Evolutionary conservation across 2,888 invertebrate species (phyloP).

Genomic region (Himalopsyche kuldschensis): DNA sequence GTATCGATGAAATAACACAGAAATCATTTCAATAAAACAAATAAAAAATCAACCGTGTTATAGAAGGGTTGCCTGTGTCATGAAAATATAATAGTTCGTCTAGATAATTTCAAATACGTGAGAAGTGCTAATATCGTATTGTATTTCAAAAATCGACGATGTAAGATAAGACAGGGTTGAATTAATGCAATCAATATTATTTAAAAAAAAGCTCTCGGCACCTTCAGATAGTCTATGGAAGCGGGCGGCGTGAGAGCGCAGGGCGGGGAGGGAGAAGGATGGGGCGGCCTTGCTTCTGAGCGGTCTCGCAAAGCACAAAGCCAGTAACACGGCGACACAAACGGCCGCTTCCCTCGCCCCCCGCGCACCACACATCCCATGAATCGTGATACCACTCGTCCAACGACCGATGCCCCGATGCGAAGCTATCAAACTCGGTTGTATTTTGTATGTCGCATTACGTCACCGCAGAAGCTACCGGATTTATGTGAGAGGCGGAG

Average conservation of each 20-base stretch:
- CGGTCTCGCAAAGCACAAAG: constrained; percentile 41
- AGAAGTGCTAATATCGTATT: too few relatives aligned
- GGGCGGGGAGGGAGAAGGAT: constrained; percentile 30
- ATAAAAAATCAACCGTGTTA: too few relatives aligned
- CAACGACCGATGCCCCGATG: neutral
- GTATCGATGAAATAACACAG: too few relatives aligned
- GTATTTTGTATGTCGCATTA: neutral
- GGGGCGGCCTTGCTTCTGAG: constrained; percentile 30
- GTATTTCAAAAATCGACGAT: too few relatives aligned
- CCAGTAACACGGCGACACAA: constrained; percentile 37
- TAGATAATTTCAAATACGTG: too few relatives aligned
- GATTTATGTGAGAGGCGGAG: neutral
- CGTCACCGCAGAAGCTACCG: neutral
- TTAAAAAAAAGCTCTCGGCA: neutral
- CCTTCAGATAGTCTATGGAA: constrained; percentile 11
- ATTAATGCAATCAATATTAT: too few relatives aligned
- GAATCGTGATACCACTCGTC: neutral
- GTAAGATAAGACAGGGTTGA: too few relatives aligned
- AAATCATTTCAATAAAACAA: too few relatives aligned
- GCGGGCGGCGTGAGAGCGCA: neutral
- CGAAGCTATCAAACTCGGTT: neutral
- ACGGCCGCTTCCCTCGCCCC: neutral
- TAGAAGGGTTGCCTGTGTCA: too few relatives aligned
- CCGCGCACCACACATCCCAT: neutral
- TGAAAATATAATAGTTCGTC: too few relatives aligned